Evolutionary conservation across 1,140 invertebrate genomes (phyloP).

Genomic region (Nebria ingens): DNA sequence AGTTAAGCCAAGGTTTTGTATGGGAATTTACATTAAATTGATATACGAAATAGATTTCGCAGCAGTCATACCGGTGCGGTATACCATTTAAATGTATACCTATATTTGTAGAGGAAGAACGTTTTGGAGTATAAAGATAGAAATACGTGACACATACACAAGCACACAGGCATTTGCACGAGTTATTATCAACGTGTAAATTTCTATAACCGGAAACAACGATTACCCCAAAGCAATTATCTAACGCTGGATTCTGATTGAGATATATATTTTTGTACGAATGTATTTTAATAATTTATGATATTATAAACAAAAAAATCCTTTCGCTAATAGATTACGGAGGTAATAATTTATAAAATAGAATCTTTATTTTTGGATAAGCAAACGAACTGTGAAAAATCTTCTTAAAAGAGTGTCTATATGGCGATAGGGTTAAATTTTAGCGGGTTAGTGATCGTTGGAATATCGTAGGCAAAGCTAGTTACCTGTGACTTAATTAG

Average conservation of each 20-base stretch:
- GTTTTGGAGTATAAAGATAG: background rate
- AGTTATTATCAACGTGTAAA: too few species aligned
- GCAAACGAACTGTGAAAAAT: too few species aligned
- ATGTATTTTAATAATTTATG: too few species aligned
- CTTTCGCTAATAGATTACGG: background rate
- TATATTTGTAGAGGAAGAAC: too few species aligned
- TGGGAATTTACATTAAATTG: conserved; percentile 19
- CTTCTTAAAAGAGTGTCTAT: background rate
- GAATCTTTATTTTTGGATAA: background rate
- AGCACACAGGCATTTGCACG: too few species aligned
- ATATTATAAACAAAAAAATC: background rate
- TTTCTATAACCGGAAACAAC: too few species aligned
- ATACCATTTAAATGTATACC: background rate
- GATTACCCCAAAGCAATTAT: too few species aligned
- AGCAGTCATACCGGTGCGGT: background rate
- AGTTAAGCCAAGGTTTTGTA: conserved; percentile 19
- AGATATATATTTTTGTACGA: too few species aligned
- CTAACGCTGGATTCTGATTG: too few species aligned
- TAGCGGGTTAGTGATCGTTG: background rate
- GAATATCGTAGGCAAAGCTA: too few species aligned
- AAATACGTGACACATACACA: background rate
- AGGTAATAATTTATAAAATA: background rate
- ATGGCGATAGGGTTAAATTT: background rate
- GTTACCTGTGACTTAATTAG: background rate
- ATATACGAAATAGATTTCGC: conserved; percentile 13